Evolutionary conservation across 1,140 invertebrate species (phyloP).

Genomic region (Cardiocondyla obscurior): DNA sequence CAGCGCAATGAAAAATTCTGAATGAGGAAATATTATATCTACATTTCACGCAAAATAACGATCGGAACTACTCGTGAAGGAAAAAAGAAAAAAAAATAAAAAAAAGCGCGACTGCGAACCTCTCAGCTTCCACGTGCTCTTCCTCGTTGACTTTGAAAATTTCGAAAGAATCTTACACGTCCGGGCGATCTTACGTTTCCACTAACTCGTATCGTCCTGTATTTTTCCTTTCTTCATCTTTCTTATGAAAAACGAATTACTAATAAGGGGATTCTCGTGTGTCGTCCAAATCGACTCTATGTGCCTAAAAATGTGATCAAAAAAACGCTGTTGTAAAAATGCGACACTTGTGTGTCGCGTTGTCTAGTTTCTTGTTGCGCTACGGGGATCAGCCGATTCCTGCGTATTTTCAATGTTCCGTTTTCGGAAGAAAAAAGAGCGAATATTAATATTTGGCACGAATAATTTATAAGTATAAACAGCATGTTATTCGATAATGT

Average conservation of each 20-base stretch:
- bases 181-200: slow-evolving; percentile 51
- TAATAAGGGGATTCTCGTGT: slow-evolving; percentile 40
- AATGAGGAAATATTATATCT: background rate
- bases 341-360: background rate
- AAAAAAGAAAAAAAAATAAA: background rate
- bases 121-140: slow-evolving; percentile 65
- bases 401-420: slow-evolving; percentile 15
- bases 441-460: slow-evolving; percentile 1
- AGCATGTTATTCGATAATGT: slow-evolving; percentile 3
- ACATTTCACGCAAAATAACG: slow-evolving; percentile 42
- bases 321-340: slow-evolving; percentile 51
- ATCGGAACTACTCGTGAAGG: slow-evolving; percentile 21
- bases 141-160: slow-evolving; percentile 54
- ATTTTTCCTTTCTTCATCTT: slow-evolving; percentile 59
- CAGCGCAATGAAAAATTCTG: background rate
- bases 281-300: slow-evolving; percentile 62
- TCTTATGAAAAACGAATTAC: slow-evolving; percentile 59
- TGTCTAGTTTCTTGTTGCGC: slow-evolving; percentile 45
- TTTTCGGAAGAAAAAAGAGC: slow-evolving; percentile 21
- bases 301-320: slow-evolving; percentile 68
- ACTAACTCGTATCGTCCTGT: slow-evolving; percentile 26
- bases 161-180: slow-evolving; percentile 17
- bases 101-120: slow-evolving; percentile 37
- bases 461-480: slow-evolving; percentile 27
- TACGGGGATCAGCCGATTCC: background rate